Evolutionary conservation across 2,888 invertebrate species (phyloP).

Genomic region (Amblyjoppa proteus): DNA sequence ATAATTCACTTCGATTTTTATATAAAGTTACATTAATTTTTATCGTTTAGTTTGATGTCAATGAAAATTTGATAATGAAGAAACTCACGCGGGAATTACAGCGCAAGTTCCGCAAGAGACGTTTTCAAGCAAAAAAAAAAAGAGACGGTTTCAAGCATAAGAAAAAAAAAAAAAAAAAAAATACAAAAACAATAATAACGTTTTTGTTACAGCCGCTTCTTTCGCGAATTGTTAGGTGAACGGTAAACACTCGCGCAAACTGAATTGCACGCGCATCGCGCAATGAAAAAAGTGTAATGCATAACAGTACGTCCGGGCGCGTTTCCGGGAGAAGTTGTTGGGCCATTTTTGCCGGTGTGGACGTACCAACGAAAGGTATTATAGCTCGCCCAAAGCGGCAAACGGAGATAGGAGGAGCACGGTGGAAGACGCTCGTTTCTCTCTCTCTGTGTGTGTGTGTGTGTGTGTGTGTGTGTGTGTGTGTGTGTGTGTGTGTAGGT

Average conservation of each 20-base stretch:
- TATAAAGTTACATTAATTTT: no score
- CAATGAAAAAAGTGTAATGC: not conserved
- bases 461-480: not conserved
- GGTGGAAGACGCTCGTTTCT: not conserved
- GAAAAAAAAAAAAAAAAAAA: not conserved
- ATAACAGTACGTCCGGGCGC: constrained; percentile 9
- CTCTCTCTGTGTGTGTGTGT: not conserved
- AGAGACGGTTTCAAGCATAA: not conserved
- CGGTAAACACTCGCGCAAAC: not conserved
- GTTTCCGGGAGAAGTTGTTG: constrained; percentile 24
- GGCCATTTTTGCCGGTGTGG: not conserved
- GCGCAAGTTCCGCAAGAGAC: no score
- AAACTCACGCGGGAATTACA: no score
- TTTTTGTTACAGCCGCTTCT: not conserved
- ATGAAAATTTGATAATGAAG: no score
- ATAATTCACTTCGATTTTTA: no score
- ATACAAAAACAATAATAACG: not conserved
- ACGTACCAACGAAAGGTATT: not conserved
- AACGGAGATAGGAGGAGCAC: constrained; percentile 10
- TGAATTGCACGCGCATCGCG: not conserved
- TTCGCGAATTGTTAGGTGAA: not conserved
- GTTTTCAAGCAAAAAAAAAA: not conserved
- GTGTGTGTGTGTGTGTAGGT: not conserved
- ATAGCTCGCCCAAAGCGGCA: not conserved
- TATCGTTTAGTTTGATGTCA: no score